phyloP scores from a whole-genome alignment of 2,797 vertebrate species.

The Adelosebastes latens region DNA sequence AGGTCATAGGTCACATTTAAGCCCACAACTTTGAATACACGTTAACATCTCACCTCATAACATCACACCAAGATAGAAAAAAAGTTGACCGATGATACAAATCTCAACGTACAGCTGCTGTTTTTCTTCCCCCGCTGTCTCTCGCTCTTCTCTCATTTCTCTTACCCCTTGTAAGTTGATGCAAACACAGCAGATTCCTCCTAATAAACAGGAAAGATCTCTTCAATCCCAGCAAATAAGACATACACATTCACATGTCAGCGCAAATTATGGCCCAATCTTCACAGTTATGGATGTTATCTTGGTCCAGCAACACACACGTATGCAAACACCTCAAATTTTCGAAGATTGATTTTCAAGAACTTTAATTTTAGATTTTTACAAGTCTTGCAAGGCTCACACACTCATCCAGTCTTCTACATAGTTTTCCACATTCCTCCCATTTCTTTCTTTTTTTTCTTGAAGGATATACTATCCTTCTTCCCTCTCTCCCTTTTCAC shows the following conservation, averaged over 20 bases:
- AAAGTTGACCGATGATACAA: conserved; percentile 15
- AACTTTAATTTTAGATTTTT: conserved; percentile 12
- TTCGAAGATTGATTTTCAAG: conserved; percentile 7
- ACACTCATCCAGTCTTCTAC: conserved; percentile 15
- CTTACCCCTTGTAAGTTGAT: conserved; percentile 12
- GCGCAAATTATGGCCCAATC: conserved; percentile 30
- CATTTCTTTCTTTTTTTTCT: conserved; percentile 41
- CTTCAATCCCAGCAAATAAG: conserved; percentile 50
- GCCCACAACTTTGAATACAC: not conserved
- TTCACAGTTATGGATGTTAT: conserved; percentile 40
- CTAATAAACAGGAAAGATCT: conserved; percentile 68
- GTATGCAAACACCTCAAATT: not conserved
- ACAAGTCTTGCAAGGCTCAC: not conserved
- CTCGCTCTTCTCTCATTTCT: conserved; percentile 13
- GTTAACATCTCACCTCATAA: conserved; percentile 17
- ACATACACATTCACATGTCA: conserved; percentile 49
- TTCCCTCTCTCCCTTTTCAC: conserved; percentile 68
- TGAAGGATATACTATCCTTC: conserved; percentile 65
- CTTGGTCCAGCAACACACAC: conserved; percentile 8
- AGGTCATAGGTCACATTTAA: conserved; percentile 22
- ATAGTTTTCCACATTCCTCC: conserved; percentile 70
- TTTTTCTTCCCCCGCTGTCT: not conserved
- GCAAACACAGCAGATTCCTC: conserved; percentile 26
- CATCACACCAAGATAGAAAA: not conserved
- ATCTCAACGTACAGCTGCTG: conserved; percentile 32